Conservation (phyloP, 2,113 vertebrate genomes). For the Barbus barbus region DNA sequence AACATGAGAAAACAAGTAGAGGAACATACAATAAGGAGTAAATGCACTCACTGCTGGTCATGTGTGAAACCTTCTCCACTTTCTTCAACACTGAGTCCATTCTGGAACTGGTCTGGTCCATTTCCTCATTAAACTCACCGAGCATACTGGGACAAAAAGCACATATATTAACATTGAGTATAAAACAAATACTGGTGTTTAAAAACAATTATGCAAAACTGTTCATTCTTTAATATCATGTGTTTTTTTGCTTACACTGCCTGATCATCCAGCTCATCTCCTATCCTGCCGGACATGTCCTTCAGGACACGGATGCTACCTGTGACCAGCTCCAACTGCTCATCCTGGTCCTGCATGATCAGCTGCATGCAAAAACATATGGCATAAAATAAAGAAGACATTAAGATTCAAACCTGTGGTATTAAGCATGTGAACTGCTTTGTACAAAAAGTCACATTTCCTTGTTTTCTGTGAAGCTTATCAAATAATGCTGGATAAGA, state of each 20-base stretch:
- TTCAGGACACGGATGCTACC: slow-evolving; percentile 82
- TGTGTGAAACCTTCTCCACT: slow-evolving; percentile 81
- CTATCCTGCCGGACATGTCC: slow-evolving; percentile 79
- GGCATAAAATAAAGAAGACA: not conserved
- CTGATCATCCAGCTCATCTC: slow-evolving; percentile 84
- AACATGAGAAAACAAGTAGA: not conserved
- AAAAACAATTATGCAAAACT: too few relatives aligned
- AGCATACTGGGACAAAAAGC: slow-evolving; percentile 72
- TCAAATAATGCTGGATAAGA: not conserved
- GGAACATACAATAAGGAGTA: not conserved
- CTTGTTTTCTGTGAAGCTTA: not conserved
- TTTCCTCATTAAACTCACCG: slow-evolving; percentile 79
- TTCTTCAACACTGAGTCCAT: slow-evolving; percentile 83
- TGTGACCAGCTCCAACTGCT: slow-evolving; percentile 81
- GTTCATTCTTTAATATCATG: too few relatives aligned
- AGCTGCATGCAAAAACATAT: slow-evolving; percentile 65
- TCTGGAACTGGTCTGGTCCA: slow-evolving; percentile 79
- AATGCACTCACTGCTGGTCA: slow-evolving; percentile 77
- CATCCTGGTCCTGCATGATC: slow-evolving; percentile 81
- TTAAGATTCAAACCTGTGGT: not conserved
- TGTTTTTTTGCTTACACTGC: slow-evolving; percentile 73
- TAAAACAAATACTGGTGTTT: not conserved
- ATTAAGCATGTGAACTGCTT: not conserved
- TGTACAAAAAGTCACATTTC: not conserved
- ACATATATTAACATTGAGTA: not conserved